Base-by-base conservation (phyloP, 2,888 invertebrate species). In the Eledona agricola region DNA sequence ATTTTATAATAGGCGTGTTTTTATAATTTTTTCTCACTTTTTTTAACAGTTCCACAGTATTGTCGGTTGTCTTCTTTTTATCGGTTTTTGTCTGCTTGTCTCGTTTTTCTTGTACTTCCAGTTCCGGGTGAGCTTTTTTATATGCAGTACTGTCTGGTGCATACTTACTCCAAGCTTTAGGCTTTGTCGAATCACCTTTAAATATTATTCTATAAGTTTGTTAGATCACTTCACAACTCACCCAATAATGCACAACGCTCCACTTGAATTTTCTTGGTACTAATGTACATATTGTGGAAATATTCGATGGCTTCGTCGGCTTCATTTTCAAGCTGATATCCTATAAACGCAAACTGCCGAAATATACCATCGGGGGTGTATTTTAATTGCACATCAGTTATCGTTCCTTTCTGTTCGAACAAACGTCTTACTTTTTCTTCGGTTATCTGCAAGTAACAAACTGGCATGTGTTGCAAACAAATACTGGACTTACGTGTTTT, bases 301-400 rank as follows among this genome's bases (percentile, higher is more conserved):
- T 87, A 85, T 9, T 88, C 79, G 17, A 86, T 80, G 0, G 97
- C 97, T 17, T 80, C 80, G 32, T 83, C 70, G 0, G 95, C 96
- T 69, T 93, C 89, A 32, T 87, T 84, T 55, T 89, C 89, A 11
- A 81, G 85, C 70, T 90, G 87, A 74, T 86, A 98, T 3, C 98
- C 98, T 63, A 99, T 80, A 72, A 98, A 98, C 2, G 89, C 94
- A 78, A 98, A 98, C 66, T 90, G 88, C 51, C 98, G 82, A 73
- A 98, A 98, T 71, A 87, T 87, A 4, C 97, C 96, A 79, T 93
- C 88, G 63, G 88, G 84, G 0, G 93, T 94, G 69, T 90, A 96
- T 74, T 97, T 98, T 3, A 98, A 77, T 67, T 94, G 92, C 3
- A 96, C 84, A 78, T 99, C 98, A 3, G 97, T 98, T 4, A 99